Evolutionary conservation across 2,888 invertebrate genomes (phyloP).

Genomic region (Agrenia bidenticulata): DNA sequence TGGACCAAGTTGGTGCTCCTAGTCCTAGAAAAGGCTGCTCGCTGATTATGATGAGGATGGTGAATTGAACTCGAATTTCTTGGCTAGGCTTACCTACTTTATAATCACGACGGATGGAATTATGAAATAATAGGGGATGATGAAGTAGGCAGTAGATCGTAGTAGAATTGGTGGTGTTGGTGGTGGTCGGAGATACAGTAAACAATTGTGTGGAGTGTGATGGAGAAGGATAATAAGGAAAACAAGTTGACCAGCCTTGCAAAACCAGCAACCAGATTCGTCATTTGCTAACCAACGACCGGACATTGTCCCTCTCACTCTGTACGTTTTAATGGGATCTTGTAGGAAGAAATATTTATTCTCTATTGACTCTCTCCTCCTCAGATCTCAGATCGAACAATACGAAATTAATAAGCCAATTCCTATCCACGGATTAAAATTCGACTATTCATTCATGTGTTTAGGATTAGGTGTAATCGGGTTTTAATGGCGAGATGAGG

Average conservation of each 20-base stretch:
- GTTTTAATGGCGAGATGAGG: too few species aligned
- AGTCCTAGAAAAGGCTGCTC: too few species aligned
- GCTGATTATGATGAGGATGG: too few species aligned
- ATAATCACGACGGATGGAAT: slow-evolving; percentile 9
- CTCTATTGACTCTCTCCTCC: too few species aligned
- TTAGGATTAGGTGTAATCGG: too few species aligned
- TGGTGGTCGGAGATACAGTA: slow-evolving; percentile 4
- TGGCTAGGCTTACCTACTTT: slow-evolving; percentile 1
- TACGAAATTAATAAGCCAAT: too few species aligned
- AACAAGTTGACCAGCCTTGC: slow-evolving; percentile 8
- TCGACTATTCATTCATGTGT: too few species aligned
- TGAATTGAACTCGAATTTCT: background rate
- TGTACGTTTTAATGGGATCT: too few species aligned
- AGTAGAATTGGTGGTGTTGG: background rate
- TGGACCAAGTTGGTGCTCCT: too few species aligned
- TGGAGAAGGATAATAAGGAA: background rate
- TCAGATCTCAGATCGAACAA: too few species aligned
- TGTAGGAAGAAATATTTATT: too few species aligned
- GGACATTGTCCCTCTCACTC: slow-evolving; percentile 7
- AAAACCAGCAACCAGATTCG: background rate
- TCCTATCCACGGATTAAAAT: too few species aligned
- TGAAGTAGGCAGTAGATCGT: background rate
- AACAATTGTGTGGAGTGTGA: background rate
- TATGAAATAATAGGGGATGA: slow-evolving; percentile 4
- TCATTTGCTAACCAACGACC: slow-evolving; percentile 6